Conservation (phyloP, 2,797 vertebrate genomes). For the Oryzias dopingdopingensis region DNA sequence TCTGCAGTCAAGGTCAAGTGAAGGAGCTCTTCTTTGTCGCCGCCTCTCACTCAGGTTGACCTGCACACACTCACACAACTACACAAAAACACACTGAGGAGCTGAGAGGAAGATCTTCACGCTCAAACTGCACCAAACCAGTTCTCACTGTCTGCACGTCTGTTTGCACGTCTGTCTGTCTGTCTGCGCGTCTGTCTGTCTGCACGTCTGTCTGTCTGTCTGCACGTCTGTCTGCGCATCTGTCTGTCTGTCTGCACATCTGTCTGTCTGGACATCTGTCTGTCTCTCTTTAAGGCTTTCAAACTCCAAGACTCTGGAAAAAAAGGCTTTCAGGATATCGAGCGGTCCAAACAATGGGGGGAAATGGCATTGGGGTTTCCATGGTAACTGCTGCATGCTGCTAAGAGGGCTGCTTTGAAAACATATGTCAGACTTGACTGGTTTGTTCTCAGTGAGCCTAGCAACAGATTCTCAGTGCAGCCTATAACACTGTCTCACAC, state of each 20-base stretch:
- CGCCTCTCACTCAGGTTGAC: constrained; percentile 25
- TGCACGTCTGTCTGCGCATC: no score
- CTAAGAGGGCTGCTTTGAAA: constrained; percentile 78
- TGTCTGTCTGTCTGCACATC: no score
- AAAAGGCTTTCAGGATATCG: constrained; percentile 61
- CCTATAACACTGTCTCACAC: constrained; percentile 54
- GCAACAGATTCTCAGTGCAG: constrained; percentile 70
- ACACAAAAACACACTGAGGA: no score
- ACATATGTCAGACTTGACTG: constrained; percentile 80
- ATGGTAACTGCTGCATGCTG: constrained; percentile 79
- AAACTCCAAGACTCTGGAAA: constrained; percentile 48
- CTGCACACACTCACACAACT: constrained; percentile 1
- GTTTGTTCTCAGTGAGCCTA: constrained; percentile 73
- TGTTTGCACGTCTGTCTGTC: no score
- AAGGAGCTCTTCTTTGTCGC: constrained; percentile 39
- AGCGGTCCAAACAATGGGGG: constrained; percentile 73
- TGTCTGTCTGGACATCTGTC: no score
- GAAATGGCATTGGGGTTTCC: constrained; percentile 77
- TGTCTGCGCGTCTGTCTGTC: no score
- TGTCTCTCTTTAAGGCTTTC: constrained; percentile 32
- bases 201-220: no score
- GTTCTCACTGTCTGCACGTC: not conserved
- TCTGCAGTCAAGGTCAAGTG: constrained; percentile 47
- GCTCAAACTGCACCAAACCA: constrained; percentile 11
- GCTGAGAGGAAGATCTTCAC: not conserved